Evolutionary conservation across 2,113 vertebrate genomes (phyloP).

Genomic region (Oreochromis niloticus): DNA sequence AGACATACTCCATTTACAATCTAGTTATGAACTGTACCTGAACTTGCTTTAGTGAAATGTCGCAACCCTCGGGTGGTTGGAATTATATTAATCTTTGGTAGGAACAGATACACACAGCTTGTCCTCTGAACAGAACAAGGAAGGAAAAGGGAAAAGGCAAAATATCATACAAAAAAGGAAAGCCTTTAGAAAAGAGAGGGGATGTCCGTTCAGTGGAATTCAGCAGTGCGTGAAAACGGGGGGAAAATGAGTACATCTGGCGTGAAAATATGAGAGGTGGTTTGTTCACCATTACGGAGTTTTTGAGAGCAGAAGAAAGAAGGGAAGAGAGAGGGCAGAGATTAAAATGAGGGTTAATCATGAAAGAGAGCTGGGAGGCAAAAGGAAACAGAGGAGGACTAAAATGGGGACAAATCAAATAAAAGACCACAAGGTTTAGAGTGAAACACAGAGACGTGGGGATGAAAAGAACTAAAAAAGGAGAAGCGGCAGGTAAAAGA

Average conservation of each 20-base stretch:
- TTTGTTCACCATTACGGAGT: constrained; percentile 20
- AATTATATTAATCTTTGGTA: not conserved
- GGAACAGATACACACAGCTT: not conserved
- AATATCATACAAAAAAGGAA: not conserved
- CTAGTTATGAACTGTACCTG: not conserved
- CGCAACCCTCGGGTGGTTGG: not conserved
- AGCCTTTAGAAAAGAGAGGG: constrained; percentile 21
- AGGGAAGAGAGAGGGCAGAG: not conserved
- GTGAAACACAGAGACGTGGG: not conserved
- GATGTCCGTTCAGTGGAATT: constrained; percentile 31
- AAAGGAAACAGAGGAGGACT: constrained; percentile 16
- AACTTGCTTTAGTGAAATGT: constrained; percentile 2
- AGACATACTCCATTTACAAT: not conserved
- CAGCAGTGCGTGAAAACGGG: constrained; percentile 40
- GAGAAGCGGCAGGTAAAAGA: not conserved
- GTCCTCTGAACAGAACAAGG: constrained; percentile 6
- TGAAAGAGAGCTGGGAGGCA: constrained; percentile 31
- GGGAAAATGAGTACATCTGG: constrained; percentile 49
- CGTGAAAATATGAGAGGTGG: constrained; percentile 43
- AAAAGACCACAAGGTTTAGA: not conserved
- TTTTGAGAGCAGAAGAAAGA: constrained; percentile 22
- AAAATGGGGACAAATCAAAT: constrained; percentile 24
- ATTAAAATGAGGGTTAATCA: constrained; percentile 34
- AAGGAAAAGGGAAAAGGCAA: constrained; percentile 4
- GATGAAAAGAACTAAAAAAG: not conserved